Evolutionary conservation across 2,797 vertebrate genomes (phyloP), one percentile per base, ranked within the genome.

Genomic region (Sebastes cheni): DNA sequence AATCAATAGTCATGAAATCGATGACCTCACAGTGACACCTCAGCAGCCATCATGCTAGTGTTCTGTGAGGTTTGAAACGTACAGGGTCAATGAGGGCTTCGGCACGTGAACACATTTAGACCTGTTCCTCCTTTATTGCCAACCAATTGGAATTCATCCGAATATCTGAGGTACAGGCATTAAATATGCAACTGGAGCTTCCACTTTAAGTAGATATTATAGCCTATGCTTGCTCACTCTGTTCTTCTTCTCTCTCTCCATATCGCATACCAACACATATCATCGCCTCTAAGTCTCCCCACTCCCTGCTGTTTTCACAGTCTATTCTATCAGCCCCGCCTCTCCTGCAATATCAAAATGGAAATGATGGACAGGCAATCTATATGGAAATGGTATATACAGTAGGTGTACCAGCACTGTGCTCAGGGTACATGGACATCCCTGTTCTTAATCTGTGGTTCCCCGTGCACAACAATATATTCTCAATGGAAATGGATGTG

Each of bases 351-450:
- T 86, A 93, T 94, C 91, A 92, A 88, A 95, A 95, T 94, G 90
- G 91, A 96, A 95, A 95, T 93, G 92, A 94, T 85, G 84, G 93
- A 93, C 89, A 93, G 87, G 89, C 93, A 92, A 95, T 96, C 92
- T 96, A 95, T 95, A 96, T 96, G 95, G 89, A 94, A 95, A 96
- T 95, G 75, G 77, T 86, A 84, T 84, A 93, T 83, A 86, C 13
- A 14, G 36, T 46, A 46, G 88, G 87, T 93, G 79, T 87, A 82
- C 59, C 34, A 80, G 68, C 75, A 79, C 59, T 79, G 72, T 78
- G 70, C 77, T 86, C 61, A 13, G 75, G 72, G 65, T 82, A 86
- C 76, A 86, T 79, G 77, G 81, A 76, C 80, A 83, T 86, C 67
- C 58, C 68, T 60, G 4, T 16, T 80, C 73, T 83, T 90, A 90